phyloP scores from a whole-genome alignment of 2,113 vertebrate species.

The Heteronetta atricapilla region DNA sequence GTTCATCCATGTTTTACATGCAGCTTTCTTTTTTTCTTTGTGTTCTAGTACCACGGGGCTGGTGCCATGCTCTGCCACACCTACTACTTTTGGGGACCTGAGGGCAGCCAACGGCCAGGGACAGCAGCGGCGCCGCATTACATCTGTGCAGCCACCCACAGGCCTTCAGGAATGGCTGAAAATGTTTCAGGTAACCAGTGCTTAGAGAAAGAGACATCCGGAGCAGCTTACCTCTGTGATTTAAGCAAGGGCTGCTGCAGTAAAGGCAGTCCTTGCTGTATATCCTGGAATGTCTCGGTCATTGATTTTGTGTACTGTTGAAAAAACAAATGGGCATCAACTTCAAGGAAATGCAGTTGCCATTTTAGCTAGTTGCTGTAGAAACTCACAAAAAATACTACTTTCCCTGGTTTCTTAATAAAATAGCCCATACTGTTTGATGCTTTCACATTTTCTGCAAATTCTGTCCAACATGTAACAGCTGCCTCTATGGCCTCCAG shows the following conservation, averaged over 20 bases:
- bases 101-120: constrained; percentile 97
- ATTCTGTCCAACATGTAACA: neutral
- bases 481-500: neutral
- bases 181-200: constrained; percentile 92
- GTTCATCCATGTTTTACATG: neutral
- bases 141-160: constrained; percentile 93
- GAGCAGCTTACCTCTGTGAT: neutral
- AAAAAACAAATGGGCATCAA: neutral
- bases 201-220: neutral
- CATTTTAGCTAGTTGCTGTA: neutral
- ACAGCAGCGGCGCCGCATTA: constrained; percentile 93
- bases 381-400: neutral
- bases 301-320: neutral
- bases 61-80: constrained; percentile 95
- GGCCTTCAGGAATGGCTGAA: constrained; percentile 99
- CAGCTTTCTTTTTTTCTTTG: neutral
- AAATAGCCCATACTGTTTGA: neutral
- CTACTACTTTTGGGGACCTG: constrained; percentile 97
- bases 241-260: neutral
- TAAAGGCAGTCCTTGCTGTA: neutral
- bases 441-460: neutral
- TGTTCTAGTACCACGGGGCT: constrained; percentile 90
- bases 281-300: neutral
- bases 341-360: neutral
- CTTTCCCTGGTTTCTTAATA: neutral